A percentile compares a stretch with the other conserved stretches of the same genome.
Conservation (phyloP, 64 coral and sea anemone species). For the Platygyra sinensis region DNA sequence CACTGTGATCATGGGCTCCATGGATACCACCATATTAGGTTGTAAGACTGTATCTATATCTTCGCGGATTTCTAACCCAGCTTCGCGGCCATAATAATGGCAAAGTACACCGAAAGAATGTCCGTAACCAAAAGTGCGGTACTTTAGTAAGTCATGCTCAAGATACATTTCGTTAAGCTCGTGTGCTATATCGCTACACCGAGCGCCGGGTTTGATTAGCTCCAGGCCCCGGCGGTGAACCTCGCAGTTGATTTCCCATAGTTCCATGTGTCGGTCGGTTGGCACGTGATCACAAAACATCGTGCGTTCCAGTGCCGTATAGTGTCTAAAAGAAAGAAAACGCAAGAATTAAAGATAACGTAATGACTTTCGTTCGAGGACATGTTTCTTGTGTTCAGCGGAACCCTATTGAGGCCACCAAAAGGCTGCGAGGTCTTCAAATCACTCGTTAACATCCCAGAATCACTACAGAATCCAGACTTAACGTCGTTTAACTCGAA, state of each 20-base stretch:
- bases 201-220: slow-evolving; percentile 75
- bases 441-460: no score
- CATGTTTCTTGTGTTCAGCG: no score
- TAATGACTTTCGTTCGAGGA: no score
- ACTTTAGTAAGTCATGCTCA: slow-evolving; percentile 72
- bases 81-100: slow-evolving; percentile 94
- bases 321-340: slow-evolving; percentile 57
- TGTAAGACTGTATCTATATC: slow-evolving; percentile 76
- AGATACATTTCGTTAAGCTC: slow-evolving; percentile 88
- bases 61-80: slow-evolving; percentile 92
- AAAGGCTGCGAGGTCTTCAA: no score
- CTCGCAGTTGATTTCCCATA: slow-evolving; percentile 88
- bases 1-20: slow-evolving; percentile 92
- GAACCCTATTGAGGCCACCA: no score
- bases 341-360: not conserved
- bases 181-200: slow-evolving; percentile 81
- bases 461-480: no score
- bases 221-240: slow-evolving; percentile 82
- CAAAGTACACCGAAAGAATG: slow-evolving; percentile 92
- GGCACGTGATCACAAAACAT: slow-evolving; percentile 94
- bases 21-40: slow-evolving; percentile 95
- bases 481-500: no score
- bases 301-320: slow-evolving; percentile 83
- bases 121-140: slow-evolving; percentile 89
- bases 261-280: slow-evolving; percentile 79